These are phyloP conservation scores for Pseudochaenichthys georgianus DNA, from an alignment of 2,797 vertebrate genomes.

Conservation along the genomic window DNA sequence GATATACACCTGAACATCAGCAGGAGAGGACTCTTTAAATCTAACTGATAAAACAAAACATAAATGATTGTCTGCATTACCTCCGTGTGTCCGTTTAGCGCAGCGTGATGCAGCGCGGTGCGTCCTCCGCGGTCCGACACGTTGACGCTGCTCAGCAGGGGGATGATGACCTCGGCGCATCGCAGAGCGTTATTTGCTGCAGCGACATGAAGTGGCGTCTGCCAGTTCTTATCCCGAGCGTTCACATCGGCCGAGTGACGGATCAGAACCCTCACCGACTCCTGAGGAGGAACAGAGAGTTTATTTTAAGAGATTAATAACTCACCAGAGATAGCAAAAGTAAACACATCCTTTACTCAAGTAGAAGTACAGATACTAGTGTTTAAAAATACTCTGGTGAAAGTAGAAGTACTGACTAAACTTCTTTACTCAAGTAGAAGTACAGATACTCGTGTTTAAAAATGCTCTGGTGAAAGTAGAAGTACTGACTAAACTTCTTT, in stretches of 20 bases:
- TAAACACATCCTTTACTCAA: no score
- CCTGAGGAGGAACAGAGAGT: slow-evolving; percentile 76
- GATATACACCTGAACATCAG: no score
- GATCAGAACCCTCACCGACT: slow-evolving; percentile 93
- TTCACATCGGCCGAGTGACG: slow-evolving; percentile 97
- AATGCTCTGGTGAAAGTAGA: no score
- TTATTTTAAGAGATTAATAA: not conserved
- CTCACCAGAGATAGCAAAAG: no score
- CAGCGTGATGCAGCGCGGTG: slow-evolving; percentile 95
- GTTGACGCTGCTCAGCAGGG: slow-evolving; percentile 94
- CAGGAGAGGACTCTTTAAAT: no score
- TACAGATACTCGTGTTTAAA: no score
- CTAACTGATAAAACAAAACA: no score
- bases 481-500: no score
- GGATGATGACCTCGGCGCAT: slow-evolving; percentile 94
- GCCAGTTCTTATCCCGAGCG: slow-evolving; percentile 98
- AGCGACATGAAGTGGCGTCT: slow-evolving; percentile 94
- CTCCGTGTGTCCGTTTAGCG: slow-evolving; percentile 95
- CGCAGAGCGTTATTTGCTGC: slow-evolving; percentile 94
- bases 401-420: no score
- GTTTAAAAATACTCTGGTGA: no score
- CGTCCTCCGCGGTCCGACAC: slow-evolving; percentile 95
- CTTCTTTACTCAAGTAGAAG: no score
- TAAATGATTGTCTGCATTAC: slow-evolving; percentile 67
- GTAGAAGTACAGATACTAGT: no score